Evolutionary conservation across 2,888 invertebrate species (phyloP).

Genomic region (Adelphocoris suturalis): DNA sequence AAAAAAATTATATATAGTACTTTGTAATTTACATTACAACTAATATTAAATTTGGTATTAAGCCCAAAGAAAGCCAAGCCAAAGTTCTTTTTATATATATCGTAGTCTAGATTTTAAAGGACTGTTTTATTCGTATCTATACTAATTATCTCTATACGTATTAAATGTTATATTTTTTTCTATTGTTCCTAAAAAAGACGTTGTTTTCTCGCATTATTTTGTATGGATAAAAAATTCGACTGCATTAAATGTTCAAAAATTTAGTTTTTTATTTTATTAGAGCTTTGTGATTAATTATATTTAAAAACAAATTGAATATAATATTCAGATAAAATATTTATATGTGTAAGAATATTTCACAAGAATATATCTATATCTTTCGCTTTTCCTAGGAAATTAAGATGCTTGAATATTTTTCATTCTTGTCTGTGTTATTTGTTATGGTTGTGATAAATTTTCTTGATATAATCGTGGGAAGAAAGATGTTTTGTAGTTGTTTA

Average conservation of each 20-base stretch:
- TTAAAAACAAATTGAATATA: background rate
- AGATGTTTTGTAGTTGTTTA: background rate
- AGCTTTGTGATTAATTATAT: background rate
- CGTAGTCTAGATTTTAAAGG: slow-evolving; percentile 31
- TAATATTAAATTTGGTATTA: background rate
- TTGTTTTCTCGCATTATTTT: slow-evolving; percentile 17
- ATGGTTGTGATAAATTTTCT: slow-evolving; percentile 55
- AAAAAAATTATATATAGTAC: background rate
- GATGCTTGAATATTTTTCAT: slow-evolving; percentile 35
- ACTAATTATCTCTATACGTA: slow-evolving; percentile 5
- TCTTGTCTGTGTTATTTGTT: slow-evolving; percentile 56
- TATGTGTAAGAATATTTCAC: slow-evolving; percentile 18
- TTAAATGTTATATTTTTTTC: slow-evolving; percentile 53
- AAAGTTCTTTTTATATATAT: slow-evolving; percentile 55
- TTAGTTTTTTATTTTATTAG: background rate
- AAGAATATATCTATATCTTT: slow-evolving; percentile 6
- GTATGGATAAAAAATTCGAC: background rate
- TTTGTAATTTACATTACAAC: background rate
- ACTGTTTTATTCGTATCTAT: slow-evolving; percentile 54
- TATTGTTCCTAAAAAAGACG: slow-evolving; percentile 41
- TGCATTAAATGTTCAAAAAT: background rate
- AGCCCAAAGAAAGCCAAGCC: slow-evolving; percentile 40
- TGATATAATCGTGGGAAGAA: background rate
- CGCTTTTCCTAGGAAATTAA: background rate
- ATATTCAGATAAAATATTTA: background rate